Conservation (phyloP, 2,113 vertebrate species). For the Myrmecophaga tridactyla region DNA sequence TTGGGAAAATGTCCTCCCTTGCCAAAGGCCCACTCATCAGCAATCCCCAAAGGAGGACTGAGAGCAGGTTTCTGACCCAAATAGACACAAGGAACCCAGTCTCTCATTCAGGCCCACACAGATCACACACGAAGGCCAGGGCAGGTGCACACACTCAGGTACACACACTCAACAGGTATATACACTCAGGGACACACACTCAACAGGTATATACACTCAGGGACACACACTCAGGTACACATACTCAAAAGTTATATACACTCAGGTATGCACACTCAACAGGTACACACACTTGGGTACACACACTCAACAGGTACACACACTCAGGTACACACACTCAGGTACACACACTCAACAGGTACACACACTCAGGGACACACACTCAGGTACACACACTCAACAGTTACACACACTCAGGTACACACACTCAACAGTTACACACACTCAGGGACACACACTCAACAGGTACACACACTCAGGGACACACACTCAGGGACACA, state of each 20-base stretch:
- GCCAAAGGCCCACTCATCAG: neutral
- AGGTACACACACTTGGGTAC: neutral
- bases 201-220: too few species aligned
- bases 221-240: too few species aligned
- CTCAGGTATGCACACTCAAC: too few species aligned
- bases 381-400: too few species aligned
- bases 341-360: neutral
- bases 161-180: too few species aligned
- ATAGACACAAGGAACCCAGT: too few species aligned
- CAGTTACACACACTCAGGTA: too few species aligned
- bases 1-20: neutral
- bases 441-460: too few species aligned
- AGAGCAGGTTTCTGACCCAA: neutral
- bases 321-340: neutral
- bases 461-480: neutral
- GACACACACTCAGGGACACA: too few species aligned
- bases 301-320: neutral
- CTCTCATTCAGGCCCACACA: neutral
- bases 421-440: too few species aligned
- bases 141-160: neutral
- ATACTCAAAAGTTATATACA: too few species aligned
- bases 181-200: too few species aligned
- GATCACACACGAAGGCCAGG: rapidly evolving
- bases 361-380: neutral
- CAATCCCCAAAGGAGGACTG: neutral